phyloP scores from a whole-genome alignment of 2,888 invertebrate genomes.

The Prenolepis imparis region DNA sequence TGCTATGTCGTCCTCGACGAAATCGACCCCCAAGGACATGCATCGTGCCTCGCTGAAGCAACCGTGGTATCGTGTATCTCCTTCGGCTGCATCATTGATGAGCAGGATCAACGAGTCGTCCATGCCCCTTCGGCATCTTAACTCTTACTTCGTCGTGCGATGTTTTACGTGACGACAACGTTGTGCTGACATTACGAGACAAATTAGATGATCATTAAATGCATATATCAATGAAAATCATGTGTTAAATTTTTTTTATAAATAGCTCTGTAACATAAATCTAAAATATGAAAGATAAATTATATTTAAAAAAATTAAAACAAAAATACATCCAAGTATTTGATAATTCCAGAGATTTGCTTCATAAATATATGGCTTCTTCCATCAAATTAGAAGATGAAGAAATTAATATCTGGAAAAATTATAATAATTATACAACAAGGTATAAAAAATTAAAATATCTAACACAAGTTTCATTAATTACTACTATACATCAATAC shows the following conservation, averaged over 20 bases:
- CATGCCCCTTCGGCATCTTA: slow-evolving; percentile 31
- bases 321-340: not conserved
- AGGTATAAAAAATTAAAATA: not conserved
- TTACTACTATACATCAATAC: not conserved
- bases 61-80: slow-evolving; percentile 80
- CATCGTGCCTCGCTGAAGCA: slow-evolving; percentile 58
- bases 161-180: slow-evolving; percentile 24
- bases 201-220: not conserved
- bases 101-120: slow-evolving; percentile 57
- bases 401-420: not conserved
- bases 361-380: not conserved
- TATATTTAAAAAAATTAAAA: not conserved
- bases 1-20: slow-evolving; percentile 78
- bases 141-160: slow-evolving; percentile 22
- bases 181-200: not conserved
- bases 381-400: not conserved
- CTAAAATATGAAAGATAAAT: not conserved
- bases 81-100: slow-evolving; percentile 84
- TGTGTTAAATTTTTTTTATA: not conserved
- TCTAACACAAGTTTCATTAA: not conserved
- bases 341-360: not conserved
- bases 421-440: not conserved
- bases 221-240: not conserved
- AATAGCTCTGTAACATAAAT: not conserved
- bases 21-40: slow-evolving; percentile 84